Conservation (phyloP, 1,140 invertebrate genomes). For the Acromyrmex echinatior region DNA sequence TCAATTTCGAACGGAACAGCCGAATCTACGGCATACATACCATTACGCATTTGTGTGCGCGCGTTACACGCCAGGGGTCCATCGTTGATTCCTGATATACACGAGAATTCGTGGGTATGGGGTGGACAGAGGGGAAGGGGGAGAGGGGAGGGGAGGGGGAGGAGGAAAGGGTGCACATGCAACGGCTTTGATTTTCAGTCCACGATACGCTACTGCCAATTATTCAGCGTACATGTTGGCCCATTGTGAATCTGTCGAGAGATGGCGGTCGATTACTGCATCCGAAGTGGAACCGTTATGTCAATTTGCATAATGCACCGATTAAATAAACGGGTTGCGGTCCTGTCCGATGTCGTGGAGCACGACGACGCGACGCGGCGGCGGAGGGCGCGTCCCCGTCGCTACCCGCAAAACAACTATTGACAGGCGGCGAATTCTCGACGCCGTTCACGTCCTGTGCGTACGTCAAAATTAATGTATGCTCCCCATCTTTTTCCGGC, state of each 20-base stretch:
- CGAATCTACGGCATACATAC: slow-evolving; percentile 1
- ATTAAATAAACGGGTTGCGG: slow-evolving; percentile 78
- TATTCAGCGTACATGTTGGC: slow-evolving; percentile 74
- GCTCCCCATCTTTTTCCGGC: too few relatives aligned
- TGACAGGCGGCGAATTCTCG: too few relatives aligned
- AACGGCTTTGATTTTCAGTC: slow-evolving; percentile 70
- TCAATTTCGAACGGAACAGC: slow-evolving; percentile 23
- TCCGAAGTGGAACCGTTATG: slow-evolving; percentile 77
- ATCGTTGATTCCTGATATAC: slow-evolving; percentile 58
- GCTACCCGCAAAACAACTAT: background rate
- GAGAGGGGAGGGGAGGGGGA: background rate
- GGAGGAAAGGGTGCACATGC: slow-evolving; percentile 1
- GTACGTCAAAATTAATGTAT: too few relatives aligned
- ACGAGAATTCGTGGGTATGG: slow-evolving; percentile 20
- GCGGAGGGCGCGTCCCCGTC: slow-evolving; percentile 20
- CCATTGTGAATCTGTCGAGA: slow-evolving; percentile 75
- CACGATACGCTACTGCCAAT: slow-evolving; percentile 70
- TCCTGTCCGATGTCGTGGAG: slow-evolving; percentile 71
- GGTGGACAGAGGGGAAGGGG: background rate
- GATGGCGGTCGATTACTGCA: slow-evolving; percentile 78
- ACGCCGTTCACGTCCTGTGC: too few relatives aligned
- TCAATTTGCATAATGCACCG: slow-evolving; percentile 82
- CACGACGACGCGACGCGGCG: slow-evolving; percentile 29
- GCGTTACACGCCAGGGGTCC: slow-evolving; percentile 25
- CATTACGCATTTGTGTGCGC: slow-evolving; percentile 31